Evolutionary conservation across 2,888 invertebrate genomes (phyloP), one percentile per base, ranked within the genome.

Genomic region (Holacanthella duospinosa): DNA sequence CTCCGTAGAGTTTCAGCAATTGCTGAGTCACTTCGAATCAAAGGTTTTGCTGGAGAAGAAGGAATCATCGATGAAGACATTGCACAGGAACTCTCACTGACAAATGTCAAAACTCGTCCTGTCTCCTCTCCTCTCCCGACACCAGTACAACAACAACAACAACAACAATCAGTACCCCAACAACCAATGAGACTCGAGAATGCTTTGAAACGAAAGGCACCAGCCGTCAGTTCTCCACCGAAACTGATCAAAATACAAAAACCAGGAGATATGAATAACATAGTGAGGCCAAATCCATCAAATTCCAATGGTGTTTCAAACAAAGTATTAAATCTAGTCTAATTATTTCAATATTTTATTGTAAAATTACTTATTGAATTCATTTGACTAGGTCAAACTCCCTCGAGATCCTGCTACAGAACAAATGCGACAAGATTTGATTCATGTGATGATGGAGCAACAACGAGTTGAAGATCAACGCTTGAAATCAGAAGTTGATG

Each of bases 1-100:
- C 78, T 91, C 59, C 86, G 88, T 36, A 86, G 87, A 70, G 77
- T 91, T n/a, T 78, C 91, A 12, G 86, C 86, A 74, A 88, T 89
- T 0, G 91, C 91, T 0, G 89, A 90, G 75, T 86, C 89, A 21
- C 76, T 91, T 72, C 88, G 90, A 75, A 88, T 90, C 65, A 83
- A 89, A 74, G 89, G 90, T 74, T 75, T 83, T 44, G 79, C 79
- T 68, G 62, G 68, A n/a, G 69, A 55, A 26, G 58, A 65, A 24
- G 60, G 55, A 25, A 54, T 29, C 29, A 43, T 43, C 44, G 64
- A 59, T 43, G 55, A 57, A 28, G 57, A 57, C 21, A 57, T 57
- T 27, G 57, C 27, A 29, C 12, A 29, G n/a, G 57, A 55, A 25
- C 27, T 55, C 26, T 6, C 25, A 4, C 28, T 55, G 12, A 29